Percentiles rank a stretch among this genome's conserved stretches.
These are phyloP conservation scores for Oceanodroma leucorhoa DNA, from an alignment of 2,797 vertebrate genomes.

Conservation along the genomic window DNA sequence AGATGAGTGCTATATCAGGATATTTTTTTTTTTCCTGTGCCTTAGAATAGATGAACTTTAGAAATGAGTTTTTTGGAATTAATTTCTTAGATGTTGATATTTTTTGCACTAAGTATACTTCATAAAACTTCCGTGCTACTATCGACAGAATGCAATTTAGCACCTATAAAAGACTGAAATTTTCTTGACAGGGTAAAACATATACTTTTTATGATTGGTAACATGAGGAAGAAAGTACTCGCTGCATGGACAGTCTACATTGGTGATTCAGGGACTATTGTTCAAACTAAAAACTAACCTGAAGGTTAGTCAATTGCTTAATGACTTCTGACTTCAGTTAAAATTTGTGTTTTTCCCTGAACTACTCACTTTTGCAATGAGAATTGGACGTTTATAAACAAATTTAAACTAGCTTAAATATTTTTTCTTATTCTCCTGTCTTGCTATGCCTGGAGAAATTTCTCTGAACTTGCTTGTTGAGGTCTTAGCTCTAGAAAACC, in stretches of 20 bases:
- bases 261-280: background rate
- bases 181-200: background rate
- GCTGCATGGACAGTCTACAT: fast-evolving
- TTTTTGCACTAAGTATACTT: background rate
- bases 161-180: fast-evolving
- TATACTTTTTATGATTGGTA: background rate
- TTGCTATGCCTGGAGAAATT: background rate
- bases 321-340: background rate
- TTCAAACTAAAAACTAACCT: background rate
- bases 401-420: background rate
- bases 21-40: background rate
- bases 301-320: background rate
- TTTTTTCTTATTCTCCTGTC: background rate
- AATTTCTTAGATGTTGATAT: background rate
- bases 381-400: background rate
- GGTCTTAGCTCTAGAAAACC: background rate
- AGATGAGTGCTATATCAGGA: background rate
- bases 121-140: background rate
- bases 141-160: background rate
- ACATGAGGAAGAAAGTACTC: background rate
- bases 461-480: background rate
- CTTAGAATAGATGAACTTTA: background rate
- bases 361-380: background rate
- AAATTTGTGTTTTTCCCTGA: background rate
- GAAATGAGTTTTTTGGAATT: background rate